A percentile compares a stretch with the other conserved stretches of the same genome.
Evolutionary conservation across 2,113 vertebrate genomes (phyloP).

Genomic region (Lethenteron camtschaticum): DNA sequence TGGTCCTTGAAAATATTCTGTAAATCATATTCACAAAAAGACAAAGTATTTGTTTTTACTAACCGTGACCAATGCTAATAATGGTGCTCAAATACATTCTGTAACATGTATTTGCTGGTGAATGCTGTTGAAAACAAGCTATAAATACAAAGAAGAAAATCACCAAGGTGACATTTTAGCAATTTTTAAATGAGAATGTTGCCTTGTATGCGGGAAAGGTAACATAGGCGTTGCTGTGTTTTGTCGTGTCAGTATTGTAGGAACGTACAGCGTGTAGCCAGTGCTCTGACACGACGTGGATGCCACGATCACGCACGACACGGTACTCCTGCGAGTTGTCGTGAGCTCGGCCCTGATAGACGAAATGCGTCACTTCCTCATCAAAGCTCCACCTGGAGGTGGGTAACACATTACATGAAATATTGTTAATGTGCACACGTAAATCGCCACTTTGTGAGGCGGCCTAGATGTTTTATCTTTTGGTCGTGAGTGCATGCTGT

Average conservation of each 20-base stretch:
- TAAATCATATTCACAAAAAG: background rate
- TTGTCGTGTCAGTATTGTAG: too few relatives aligned
- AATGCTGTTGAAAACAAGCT: too few relatives aligned
- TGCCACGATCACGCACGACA: constrained; percentile 49
- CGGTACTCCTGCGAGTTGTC: constrained; percentile 68
- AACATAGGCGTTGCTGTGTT: too few relatives aligned
- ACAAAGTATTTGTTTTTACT: too few relatives aligned
- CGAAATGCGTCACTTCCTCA: constrained; percentile 79
- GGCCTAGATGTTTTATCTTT: too few relatives aligned
- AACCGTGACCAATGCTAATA: too few relatives aligned
- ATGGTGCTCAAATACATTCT: too few relatives aligned
- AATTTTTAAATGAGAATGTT: background rate
- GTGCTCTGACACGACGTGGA: constrained; percentile 66
- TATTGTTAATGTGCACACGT: too few relatives aligned
- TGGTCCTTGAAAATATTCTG: background rate
- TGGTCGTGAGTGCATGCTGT: too few relatives aligned
- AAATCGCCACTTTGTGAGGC: too few relatives aligned
- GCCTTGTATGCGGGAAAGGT: too few relatives aligned
- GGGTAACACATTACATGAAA: background rate
- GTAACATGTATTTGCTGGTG: too few relatives aligned
- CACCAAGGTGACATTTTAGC: constrained; percentile 6
- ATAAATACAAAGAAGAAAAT: background rate
- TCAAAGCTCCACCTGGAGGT: constrained; percentile 64
- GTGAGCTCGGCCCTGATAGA: constrained; percentile 75
- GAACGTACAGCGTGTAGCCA: constrained; percentile 64